These are phyloP conservation scores for Cryptops parisi DNA, from an alignment of 2,888 invertebrate species.

Conservation along the genomic window DNA sequence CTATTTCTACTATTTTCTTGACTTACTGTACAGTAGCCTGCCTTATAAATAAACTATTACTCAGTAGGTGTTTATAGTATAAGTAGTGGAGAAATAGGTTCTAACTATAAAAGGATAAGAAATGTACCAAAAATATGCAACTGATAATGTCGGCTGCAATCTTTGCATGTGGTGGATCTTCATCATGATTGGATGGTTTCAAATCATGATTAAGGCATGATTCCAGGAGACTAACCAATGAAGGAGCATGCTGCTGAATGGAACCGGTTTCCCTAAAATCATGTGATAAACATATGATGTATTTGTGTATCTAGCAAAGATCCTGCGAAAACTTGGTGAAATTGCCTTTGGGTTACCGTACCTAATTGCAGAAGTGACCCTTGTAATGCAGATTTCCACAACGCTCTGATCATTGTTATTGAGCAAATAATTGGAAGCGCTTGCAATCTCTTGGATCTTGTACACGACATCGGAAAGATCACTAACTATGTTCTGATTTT, in stretches of 20 bases:
- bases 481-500: constrained; percentile 70
- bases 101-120: too few relatives aligned
- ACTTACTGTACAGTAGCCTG: too few relatives aligned
- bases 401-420: constrained; percentile 88
- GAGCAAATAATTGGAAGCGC: constrained; percentile 62
- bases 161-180: constrained; percentile 90
- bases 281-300: background rate
- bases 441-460: constrained; percentile 52
- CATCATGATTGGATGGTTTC: constrained; percentile 58
- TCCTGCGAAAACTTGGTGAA: constrained; percentile 6
- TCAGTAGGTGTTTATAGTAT: too few relatives aligned
- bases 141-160: constrained; percentile 90
- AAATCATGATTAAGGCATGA: constrained; percentile 79
- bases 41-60: too few relatives aligned
- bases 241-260: constrained; percentile 69
- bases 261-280: constrained; percentile 57
- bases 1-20: too few relatives aligned
- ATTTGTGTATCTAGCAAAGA: background rate
- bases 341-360: too few relatives aligned
- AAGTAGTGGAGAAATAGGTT: constrained; percentile 1
- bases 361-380: constrained; percentile 79
- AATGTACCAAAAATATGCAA: constrained; percentile 77
- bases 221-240: constrained; percentile 68
- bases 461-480: constrained; percentile 71
- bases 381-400: constrained; percentile 84